Evolutionary conservation across 2,797 vertebrate species (phyloP).

Genomic region (Muraenolepis orangiensis): DNA sequence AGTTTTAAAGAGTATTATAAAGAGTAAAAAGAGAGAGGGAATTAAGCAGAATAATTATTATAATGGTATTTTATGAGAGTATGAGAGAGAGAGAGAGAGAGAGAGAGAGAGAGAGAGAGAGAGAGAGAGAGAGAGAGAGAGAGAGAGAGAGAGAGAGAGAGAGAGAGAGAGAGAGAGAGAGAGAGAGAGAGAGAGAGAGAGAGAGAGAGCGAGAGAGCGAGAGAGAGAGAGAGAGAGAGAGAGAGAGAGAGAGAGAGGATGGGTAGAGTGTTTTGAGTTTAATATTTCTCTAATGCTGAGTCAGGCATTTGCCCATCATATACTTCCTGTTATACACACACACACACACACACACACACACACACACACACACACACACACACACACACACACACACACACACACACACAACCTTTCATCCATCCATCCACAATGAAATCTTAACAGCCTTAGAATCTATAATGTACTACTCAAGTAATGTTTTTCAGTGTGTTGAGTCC

Average conservation of each 20-base stretch:
- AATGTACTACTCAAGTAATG: constrained; percentile 1
- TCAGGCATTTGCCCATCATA: constrained; percentile 55
- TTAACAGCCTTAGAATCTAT: constrained; percentile 28
- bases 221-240: constrained; percentile 16
- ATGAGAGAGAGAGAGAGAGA: no score
- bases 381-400: not conserved
- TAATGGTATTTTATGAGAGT: no score
- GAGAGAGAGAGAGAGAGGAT: not conserved
- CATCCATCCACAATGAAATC: constrained; percentile 28
- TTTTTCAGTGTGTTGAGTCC: not conserved
- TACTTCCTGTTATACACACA: constrained; percentile 34
- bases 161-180: no score
- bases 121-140: no score
- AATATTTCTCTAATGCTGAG: constrained; percentile 58
- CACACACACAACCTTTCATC: constrained; percentile 1
- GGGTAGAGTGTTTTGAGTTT: constrained; percentile 43
- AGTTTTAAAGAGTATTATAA: no score
- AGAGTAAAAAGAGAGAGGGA: not conserved
- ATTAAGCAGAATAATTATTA: not conserved
- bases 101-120: no score
- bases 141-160: no score
- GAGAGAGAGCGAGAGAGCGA: no score
- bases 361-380: constrained; percentile 11
- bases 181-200: no score
- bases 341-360: not conserved